Evolutionary conservation across 2,888 invertebrate species (phyloP).

Genomic region (Hirtodrosophila alboralis): DNA sequence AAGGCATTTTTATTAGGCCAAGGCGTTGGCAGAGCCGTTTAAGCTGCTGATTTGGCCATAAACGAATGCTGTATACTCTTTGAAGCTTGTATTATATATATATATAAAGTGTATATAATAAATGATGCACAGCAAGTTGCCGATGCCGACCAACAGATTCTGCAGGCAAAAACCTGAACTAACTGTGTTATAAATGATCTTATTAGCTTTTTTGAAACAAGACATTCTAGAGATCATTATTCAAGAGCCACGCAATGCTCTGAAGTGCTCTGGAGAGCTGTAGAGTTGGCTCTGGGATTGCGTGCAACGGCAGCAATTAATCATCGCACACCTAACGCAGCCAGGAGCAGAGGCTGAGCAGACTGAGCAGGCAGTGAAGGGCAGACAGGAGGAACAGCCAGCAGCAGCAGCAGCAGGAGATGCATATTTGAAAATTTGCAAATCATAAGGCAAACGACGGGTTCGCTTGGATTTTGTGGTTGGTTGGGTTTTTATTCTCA

Average conservation of each 20-base stretch:
- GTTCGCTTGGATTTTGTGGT: not conserved
- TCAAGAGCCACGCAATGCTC: constrained; percentile 61
- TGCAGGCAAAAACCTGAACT: constrained; percentile 51
- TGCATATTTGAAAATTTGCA: constrained; percentile 78
- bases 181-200: constrained; percentile 81
- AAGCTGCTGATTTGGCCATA: constrained; percentile 2
- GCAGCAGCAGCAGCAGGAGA: constrained; percentile 66
- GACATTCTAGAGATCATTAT: constrained; percentile 79
- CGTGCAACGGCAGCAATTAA: constrained; percentile 76
- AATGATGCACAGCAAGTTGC: constrained; percentile 63
- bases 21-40: not conserved
- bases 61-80: constrained; percentile 11
- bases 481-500: constrained; percentile 5
- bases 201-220: constrained; percentile 79
- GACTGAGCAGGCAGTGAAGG: constrained; percentile 8
- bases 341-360: constrained; percentile 34
- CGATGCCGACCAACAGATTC: constrained; percentile 48
- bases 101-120: constrained; percentile 36
- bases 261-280: constrained; percentile 22
- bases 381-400: constrained; percentile 5
- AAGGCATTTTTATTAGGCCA: constrained; percentile 74
- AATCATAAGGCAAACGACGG: constrained; percentile 62
- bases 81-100: no score
- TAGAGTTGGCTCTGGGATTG: constrained; percentile 42
- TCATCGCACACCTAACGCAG: constrained; percentile 72